Percentiles rank a stretch among this genome's conserved stretches.
These are phyloP conservation scores for Rattus rattus DNA, from an alignment of 2,113 vertebrate species.

Conservation along the genomic window DNA sequence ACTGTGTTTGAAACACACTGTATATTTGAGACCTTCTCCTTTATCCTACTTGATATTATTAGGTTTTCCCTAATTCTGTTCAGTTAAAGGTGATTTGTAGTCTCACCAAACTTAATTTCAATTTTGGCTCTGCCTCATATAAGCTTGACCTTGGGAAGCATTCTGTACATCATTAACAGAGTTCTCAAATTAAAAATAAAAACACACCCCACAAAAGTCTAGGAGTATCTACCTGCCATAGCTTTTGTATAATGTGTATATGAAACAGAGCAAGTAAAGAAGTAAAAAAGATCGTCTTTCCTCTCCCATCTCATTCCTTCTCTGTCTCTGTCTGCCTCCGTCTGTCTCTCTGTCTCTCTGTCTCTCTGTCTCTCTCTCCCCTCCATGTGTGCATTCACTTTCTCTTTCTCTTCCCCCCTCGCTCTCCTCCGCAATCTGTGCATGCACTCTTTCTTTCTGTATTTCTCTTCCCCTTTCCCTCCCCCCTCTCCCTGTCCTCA, in stretches of 20 bases:
- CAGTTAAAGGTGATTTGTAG: background rate
- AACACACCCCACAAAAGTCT: background rate
- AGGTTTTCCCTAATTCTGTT: background rate
- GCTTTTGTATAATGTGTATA: background rate
- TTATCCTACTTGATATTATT: background rate
- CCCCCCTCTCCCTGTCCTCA: too few species aligned
- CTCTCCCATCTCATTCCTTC: too few species aligned
- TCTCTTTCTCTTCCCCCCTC: too few species aligned
- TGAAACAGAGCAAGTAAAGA: background rate
- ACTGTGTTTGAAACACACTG: background rate
- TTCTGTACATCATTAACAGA: conserved; percentile 22
- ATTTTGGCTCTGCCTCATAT: background rate
- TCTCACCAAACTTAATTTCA: background rate
- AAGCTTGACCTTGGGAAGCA: background rate
- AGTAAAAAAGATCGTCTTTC: background rate
- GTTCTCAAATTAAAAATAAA: background rate
- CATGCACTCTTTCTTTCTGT: too few species aligned
- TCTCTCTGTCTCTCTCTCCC: too few species aligned
- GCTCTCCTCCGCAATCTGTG: too few species aligned
- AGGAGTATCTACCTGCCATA: background rate
- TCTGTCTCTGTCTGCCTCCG: too few species aligned
- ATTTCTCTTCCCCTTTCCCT: too few species aligned
- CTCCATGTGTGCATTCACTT: too few species aligned
- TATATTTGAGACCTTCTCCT: background rate
- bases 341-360: too few species aligned